A percentile compares a stretch with the other conserved stretches of the same genome.
Conservation (phyloP, 2,888 invertebrate species). For the Dinocampus coccinellae region DNA sequence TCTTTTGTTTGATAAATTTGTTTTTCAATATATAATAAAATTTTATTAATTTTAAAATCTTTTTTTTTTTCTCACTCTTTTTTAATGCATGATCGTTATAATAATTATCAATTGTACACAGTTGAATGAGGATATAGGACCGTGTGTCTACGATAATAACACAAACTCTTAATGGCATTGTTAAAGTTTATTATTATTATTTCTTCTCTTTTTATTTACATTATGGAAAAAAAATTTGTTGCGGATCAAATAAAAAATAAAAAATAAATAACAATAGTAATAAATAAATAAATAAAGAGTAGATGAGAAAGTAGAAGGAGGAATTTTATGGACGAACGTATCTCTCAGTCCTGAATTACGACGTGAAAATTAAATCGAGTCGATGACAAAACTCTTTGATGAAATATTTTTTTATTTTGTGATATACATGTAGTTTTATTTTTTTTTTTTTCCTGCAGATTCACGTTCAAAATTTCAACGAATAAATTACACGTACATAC, state of each 20-base stretch:
- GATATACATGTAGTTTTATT: not conserved
- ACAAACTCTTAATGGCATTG: slow-evolving; percentile 2
- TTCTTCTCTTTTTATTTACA: not conserved
- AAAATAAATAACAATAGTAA: too few relatives aligned
- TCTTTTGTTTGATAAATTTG: too few relatives aligned
- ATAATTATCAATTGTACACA: not conserved
- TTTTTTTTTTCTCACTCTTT: too few relatives aligned
- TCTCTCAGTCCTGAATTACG: not conserved
- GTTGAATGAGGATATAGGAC: not conserved
- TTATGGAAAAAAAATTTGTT: not conserved
- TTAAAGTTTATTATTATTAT: too few relatives aligned
- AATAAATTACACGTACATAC: not conserved
- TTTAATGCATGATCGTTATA: not conserved
- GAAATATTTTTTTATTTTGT: not conserved
- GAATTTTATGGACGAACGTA: not conserved
- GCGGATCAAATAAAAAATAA: not conserved
- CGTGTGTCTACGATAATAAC: too few relatives aligned
- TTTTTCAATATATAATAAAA: not conserved
- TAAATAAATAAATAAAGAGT: too few relatives aligned
- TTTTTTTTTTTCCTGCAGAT: not conserved
- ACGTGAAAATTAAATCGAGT: not conserved
- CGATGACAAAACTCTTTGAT: slow-evolving; percentile 3
- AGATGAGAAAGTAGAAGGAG: not conserved
- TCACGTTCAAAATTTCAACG: not conserved
- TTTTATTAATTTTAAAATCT: too few relatives aligned